Conservation (phyloP, 1,140 invertebrate species). For the Drosophila lowei region DNA sequence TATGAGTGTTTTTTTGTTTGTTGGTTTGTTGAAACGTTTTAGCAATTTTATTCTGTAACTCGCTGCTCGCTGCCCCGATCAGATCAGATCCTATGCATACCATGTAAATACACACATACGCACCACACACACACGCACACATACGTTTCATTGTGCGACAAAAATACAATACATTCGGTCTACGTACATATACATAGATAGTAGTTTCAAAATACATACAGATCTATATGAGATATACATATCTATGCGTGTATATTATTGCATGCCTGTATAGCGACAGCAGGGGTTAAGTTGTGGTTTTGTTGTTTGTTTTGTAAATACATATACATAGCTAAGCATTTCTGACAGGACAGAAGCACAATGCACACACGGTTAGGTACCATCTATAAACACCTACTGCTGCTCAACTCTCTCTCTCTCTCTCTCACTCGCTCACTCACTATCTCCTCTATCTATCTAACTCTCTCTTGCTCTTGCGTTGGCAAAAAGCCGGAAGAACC, state of each 20-base stretch:
- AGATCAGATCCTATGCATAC: slow-evolving; percentile 1
- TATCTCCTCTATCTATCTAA: neutral
- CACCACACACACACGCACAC: neutral
- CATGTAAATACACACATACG: neutral
- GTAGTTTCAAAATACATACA: slow-evolving; percentile 3
- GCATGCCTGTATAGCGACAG: slow-evolving; percentile 11
- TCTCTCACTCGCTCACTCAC: too few species aligned
- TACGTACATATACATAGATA: neutral
- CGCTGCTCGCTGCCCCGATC: neutral
- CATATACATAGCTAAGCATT: slow-evolving; percentile 37
- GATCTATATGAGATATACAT: neutral
- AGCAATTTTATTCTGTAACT: slow-evolving; percentile 6
- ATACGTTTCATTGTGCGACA: too few species aligned
- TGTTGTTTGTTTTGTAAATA: slow-evolving; percentile 36
- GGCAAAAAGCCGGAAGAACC: slow-evolving; percentile 1
- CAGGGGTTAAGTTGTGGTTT: slow-evolving; percentile 10
- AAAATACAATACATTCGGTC: too few species aligned
- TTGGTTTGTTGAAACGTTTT: neutral
- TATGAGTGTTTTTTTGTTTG: slow-evolving; percentile 3
- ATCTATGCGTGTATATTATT: slow-evolving; percentile 4
- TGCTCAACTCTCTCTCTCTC: neutral
- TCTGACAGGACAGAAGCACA: slow-evolving; percentile 5
- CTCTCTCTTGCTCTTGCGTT: neutral
- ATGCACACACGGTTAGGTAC: too few species aligned
- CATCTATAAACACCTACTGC: too few species aligned